Evolutionary conservation across 2,888 invertebrate genomes (phyloP), one percentile per base, ranked within the genome.

Genomic region (Leptura quadrifasciata): DNA sequence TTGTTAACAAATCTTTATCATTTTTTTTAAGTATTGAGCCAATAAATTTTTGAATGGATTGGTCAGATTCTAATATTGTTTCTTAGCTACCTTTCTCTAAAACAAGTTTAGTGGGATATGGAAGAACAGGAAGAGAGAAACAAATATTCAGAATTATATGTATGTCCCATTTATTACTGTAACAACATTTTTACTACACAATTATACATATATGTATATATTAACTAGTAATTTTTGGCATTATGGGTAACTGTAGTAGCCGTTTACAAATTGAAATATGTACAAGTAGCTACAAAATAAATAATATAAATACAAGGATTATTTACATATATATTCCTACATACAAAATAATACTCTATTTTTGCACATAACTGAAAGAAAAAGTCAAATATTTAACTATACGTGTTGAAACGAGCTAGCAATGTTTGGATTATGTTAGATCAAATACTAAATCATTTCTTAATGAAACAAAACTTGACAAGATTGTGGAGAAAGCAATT

Each of bases 141-240:
- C 31, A 27, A 21, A 21, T 12, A 39, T 24, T 10, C 54, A 21
- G 39, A 60, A 27, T 54, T n/a, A 70, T 74, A 73, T 61, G 47
- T 75, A 73, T 78, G 75, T 80, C 77, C 86, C 85, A 87, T 88
- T 88, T 87, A 88, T 88, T 86, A 87, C 87, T 83, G 86, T 88
- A 88, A 88, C 88, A 88, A 88, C 87, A 85, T 78, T 79, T 85
- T 86, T 85, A 87, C 88, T 88, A 89, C 88, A 89, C 88, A 88
- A 87, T 87, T 87, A 87, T 85, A 87, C 86, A 88, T 76, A 74
- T 82, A 83, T 84, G 20, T 55, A 20, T 57, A 52, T 52, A n/a
- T 17, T 80, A 84, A 82, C 80, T 84, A 82, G 81, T 83, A 84
- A 79, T 85, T 86, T 86, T 86, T 86, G 86, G 85, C 85, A 85